These are phyloP conservation scores for Megaceryle torquata DNA, from an alignment of 2,113 vertebrate genomes.

Conservation along the genomic window DNA sequence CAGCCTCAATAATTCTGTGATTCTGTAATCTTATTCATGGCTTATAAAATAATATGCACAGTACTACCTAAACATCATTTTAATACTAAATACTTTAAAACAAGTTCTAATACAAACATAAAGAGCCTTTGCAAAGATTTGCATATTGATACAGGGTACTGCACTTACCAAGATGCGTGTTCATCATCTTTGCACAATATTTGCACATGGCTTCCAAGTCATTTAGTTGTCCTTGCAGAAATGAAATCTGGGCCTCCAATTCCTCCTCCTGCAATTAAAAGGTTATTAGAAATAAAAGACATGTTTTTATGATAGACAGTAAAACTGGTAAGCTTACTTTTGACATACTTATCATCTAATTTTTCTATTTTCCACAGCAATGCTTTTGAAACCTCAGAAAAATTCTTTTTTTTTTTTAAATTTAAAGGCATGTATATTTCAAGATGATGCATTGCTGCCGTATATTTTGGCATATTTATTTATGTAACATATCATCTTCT, in stretches of 20 bases:
- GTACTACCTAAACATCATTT: not conserved
- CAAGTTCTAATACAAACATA: not conserved
- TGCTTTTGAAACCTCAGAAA: not conserved
- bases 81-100: not conserved
- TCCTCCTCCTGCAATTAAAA: conserved; percentile 87
- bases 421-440: not conserved
- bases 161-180: conserved; percentile 90
- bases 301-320: not conserved
- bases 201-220: conserved; percentile 99
- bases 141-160: not conserved
- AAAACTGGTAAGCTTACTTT: not conserved
- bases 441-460: not conserved
- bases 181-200: conserved; percentile 98
- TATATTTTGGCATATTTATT: not conserved
- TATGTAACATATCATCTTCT: not conserved
- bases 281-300: not conserved
- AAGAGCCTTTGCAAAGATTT: not conserved
- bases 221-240: conserved; percentile 96
- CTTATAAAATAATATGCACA: not conserved
- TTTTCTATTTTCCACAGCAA: not conserved
- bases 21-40: not conserved
- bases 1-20: too few relatives aligned
- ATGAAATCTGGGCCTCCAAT: conserved; percentile 94
- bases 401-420: not conserved
- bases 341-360: not conserved